Evolutionary conservation across 1,140 invertebrate genomes (phyloP).

Genomic region (Drosophila littoralis): DNA sequence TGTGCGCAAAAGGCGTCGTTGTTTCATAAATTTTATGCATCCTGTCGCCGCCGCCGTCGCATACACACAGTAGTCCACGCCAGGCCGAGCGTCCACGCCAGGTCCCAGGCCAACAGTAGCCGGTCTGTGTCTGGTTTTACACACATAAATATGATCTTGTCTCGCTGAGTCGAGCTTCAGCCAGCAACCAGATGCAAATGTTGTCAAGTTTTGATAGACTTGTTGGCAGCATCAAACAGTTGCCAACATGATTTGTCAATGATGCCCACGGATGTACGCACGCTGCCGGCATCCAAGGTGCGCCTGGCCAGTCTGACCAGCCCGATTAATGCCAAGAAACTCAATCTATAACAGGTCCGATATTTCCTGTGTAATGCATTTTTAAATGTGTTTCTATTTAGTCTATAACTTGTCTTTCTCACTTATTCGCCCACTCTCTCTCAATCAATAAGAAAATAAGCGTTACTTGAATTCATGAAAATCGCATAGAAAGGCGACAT

Average conservation of each 20-base stretch:
- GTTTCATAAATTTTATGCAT: conserved; percentile 82
- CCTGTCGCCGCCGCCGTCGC: conserved; percentile 54
- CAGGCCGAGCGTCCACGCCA: neutral
- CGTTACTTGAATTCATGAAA: too few species aligned
- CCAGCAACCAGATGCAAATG: conserved; percentile 58
- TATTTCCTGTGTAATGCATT: too few species aligned
- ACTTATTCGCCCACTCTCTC: too few species aligned
- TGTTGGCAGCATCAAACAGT: conserved; percentile 59
- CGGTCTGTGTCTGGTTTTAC: conserved; percentile 26
- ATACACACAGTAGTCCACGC: conserved; percentile 39
- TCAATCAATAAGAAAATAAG: too few species aligned
- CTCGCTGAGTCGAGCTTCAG: neutral
- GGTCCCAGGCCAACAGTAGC: conserved; percentile 27
- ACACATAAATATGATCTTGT: conserved; percentile 37
- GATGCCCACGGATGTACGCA: conserved; percentile 8
- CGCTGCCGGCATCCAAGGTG: neutral
- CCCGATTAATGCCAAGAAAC: too few species aligned
- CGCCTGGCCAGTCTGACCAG: too few species aligned
- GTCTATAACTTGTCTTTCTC: too few species aligned
- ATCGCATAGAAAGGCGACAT: too few species aligned
- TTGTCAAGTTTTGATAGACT: conserved; percentile 75
- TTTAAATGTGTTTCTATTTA: too few species aligned
- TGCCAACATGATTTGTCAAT: conserved; percentile 68
- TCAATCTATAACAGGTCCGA: too few species aligned
- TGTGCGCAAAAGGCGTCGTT: conserved; percentile 80